Percentiles rank a stretch among this genome's conserved stretches.
phyloP scores from a whole-genome alignment of 2,888 invertebrate species.

The Villa cingulata region DNA sequence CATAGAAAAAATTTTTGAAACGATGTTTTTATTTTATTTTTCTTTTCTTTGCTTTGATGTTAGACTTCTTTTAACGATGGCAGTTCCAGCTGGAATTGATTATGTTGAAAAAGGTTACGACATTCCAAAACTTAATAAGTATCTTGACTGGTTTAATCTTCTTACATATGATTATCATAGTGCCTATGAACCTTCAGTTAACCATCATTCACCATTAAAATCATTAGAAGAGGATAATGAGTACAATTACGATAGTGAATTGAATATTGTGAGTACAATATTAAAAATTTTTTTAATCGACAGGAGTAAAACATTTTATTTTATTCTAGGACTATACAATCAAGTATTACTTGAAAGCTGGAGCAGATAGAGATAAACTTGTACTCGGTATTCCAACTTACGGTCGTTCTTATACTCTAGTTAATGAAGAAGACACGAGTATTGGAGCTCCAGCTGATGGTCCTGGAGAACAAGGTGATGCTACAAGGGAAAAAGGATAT shows the following conservation, averaged over 20 bases:
- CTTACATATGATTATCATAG: slow-evolving; percentile 88
- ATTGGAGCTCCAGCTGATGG: slow-evolving; percentile 83
- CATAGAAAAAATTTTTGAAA: background rate
- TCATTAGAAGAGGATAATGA: slow-evolving; percentile 67
- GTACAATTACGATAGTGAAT: slow-evolving; percentile 74
- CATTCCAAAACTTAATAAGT: slow-evolving; percentile 70
- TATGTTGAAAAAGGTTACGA: slow-evolving; percentile 91
- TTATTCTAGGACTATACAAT: slow-evolving; percentile 71
- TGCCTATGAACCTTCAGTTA: slow-evolving; percentile 78
- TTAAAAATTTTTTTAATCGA: background rate
- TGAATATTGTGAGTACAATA: slow-evolving; percentile 70
- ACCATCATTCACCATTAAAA: slow-evolving; percentile 80
- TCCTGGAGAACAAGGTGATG: slow-evolving; percentile 80
- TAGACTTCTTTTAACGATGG: slow-evolving; percentile 74
- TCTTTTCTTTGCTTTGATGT: background rate
- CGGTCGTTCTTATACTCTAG: slow-evolving; percentile 77
- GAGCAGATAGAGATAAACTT: slow-evolving; percentile 65
- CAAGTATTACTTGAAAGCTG: slow-evolving; percentile 63
- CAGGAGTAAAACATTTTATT: background rate
- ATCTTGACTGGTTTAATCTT: slow-evolving; percentile 85
- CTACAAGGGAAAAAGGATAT: slow-evolving; percentile 84
- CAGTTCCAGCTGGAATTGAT: slow-evolving; percentile 85
- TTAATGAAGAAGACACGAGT: slow-evolving; percentile 70
- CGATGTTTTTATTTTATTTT: background rate
- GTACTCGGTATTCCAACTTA: slow-evolving; percentile 81